Evolutionary conservation across 2,113 vertebrate genomes (phyloP).

Genomic region (Pteronura brasiliensis): DNA sequence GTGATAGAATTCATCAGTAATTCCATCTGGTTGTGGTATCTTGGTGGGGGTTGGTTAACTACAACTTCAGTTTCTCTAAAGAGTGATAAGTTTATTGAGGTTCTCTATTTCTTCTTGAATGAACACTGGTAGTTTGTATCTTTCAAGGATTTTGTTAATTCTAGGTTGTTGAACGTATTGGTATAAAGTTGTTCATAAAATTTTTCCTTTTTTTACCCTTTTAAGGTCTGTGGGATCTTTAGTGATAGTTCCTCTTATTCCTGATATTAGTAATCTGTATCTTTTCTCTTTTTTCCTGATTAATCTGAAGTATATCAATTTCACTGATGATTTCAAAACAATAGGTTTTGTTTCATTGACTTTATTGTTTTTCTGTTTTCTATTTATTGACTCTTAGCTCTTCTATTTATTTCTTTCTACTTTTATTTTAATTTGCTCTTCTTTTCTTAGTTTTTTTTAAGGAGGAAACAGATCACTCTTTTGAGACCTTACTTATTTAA

Average conservation of each 20-base stretch:
- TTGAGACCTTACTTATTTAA: neutral
- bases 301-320: neutral
- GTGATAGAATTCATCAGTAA: neutral
- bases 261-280: neutral
- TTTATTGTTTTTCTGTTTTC: neutral
- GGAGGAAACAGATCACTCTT: neutral
- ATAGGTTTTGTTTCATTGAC: neutral
- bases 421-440: neutral
- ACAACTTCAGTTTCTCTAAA: neutral
- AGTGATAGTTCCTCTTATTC: neutral
- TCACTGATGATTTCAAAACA: neutral
- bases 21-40: neutral
- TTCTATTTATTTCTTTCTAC: neutral
- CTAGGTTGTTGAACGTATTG: neutral
- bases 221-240: neutral
- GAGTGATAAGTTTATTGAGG: neutral
- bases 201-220: neutral
- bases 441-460: neutral
- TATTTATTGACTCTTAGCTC: neutral
- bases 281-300: neutral
- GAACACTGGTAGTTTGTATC: neutral
- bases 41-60: neutral
- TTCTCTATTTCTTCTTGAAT: neutral
- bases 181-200: neutral
- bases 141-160: neutral